These are phyloP conservation scores for Rotaria macrura DNA, from an alignment of 2,888 invertebrate species.

Conservation along the genomic window DNA sequence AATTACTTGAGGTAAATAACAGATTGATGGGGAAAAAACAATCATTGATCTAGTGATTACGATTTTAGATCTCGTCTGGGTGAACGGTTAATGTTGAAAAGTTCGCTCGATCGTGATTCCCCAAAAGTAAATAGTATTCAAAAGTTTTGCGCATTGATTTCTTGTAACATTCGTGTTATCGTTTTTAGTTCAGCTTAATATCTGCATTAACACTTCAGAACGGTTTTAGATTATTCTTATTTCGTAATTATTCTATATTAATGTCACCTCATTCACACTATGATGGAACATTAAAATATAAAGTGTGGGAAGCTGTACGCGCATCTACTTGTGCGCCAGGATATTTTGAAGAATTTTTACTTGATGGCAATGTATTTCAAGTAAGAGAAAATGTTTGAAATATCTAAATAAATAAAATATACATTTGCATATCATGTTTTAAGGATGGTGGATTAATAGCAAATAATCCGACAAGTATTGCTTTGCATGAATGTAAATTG, in stretches of 20 bases:
- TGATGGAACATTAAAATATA: slow-evolving; percentile 61
- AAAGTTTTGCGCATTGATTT: too few species aligned
- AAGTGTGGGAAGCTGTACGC: slow-evolving; percentile 71
- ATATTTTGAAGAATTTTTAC: slow-evolving; percentile 62
- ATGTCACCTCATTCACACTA: slow-evolving; percentile 53
- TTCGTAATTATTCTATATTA: slow-evolving; percentile 68
- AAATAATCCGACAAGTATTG: slow-evolving; percentile 78
- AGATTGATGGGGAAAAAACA: not conserved
- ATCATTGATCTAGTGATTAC: not conserved
- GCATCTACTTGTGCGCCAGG: slow-evolving; percentile 84
- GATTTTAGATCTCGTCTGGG: slow-evolving; percentile 36
- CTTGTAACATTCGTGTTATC: not conserved
- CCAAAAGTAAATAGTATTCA: slow-evolving; percentile 43
- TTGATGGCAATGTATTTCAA: slow-evolving; percentile 36
- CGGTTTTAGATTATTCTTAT: slow-evolving; percentile 59
- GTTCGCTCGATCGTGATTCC: slow-evolving; percentile 38
- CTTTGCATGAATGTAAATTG: slow-evolving; percentile 71
- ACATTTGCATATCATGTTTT: too few species aligned
- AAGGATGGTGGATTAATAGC: slow-evolving; percentile 68
- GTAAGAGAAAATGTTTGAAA: not conserved
- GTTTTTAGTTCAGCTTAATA: not conserved
- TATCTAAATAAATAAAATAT: too few species aligned
- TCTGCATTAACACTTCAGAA: slow-evolving; percentile 23
- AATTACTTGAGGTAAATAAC: slow-evolving; percentile 56
- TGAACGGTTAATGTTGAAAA: slow-evolving; percentile 40